Evolutionary conservation across 2,888 invertebrate genomes (phyloP), one percentile per base, ranked within the genome.

Genomic region (Auanema sp.): DNA sequence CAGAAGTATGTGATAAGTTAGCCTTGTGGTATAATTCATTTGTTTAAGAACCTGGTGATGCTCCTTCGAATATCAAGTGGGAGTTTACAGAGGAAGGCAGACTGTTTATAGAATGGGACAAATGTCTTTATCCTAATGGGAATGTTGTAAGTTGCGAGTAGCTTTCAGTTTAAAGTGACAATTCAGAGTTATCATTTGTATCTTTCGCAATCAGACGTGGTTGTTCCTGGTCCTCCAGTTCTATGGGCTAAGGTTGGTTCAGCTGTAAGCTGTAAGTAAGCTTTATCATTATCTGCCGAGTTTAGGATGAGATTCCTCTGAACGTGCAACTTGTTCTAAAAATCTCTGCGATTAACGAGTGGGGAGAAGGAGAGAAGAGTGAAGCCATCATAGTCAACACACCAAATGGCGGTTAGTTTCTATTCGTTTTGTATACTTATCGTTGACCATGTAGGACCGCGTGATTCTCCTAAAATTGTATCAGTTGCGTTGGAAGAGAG

Each of bases 11-110:
- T 47, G 18, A 10, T n/a, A 12, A 12, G 51, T 50, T 12, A n/a
- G 11, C 14, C n/a, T 50, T 50, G 12, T 16, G 18, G 14, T 50
- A 16, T n/a, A n/a, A n/a, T n/a, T n/a, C n/a, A n/a, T 16, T 12
- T 33, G 11, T 51, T 67, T 23, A 53, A 73, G 73, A 65, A 53
- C 73, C 73, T n/a, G 71, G 69, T n/a, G 73, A 73, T 50, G 67
- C 66, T 10, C 73, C 73, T 10, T 44, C 41, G 1, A 69, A 68
- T 25, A 68, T 73, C 21, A 58, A 43, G 6, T 73, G 73, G 73
- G 64, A 59, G 21, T 73, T 71, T 33, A 64, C 66, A 11, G 73
- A 69, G 18, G 62, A 66, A 42, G 73, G 69, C 33, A 54, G 58
- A 2, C 53, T 73, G 18, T 63, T 66, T 40, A 65, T 73, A 49